These are phyloP conservation scores for Cyrtonyx montezumae DNA, from an alignment of 2,113 vertebrate species.

Conservation along the genomic window DNA sequence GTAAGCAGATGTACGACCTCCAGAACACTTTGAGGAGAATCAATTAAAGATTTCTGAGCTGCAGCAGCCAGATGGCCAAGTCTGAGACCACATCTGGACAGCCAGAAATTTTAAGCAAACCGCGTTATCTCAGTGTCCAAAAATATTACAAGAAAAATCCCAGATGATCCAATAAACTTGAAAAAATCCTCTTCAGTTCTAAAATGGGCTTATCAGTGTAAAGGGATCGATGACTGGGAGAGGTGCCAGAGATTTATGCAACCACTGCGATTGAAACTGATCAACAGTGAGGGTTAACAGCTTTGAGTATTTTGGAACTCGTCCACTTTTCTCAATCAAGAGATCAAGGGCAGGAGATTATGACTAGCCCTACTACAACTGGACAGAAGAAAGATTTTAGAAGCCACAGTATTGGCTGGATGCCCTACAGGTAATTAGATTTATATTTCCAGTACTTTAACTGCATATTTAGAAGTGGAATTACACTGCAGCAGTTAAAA, in stretches of 20 bases:
- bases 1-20: slow-evolving; percentile 42
- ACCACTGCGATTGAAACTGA: not conserved
- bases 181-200: slow-evolving; percentile 1
- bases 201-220: slow-evolving; percentile 1
- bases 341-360: slow-evolving; percentile 47
- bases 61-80: not conserved
- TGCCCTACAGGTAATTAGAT: not conserved
- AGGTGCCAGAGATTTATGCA: slow-evolving; percentile 54
- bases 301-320: not conserved
- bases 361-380: not conserved
- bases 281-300: slow-evolving; percentile 13
- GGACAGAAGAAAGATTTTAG: not conserved
- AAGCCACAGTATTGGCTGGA: not conserved
- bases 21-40: slow-evolving; percentile 20
- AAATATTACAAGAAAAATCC: slow-evolving; percentile 13
- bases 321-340: not conserved
- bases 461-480: not conserved
- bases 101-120: not conserved
- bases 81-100: not conserved
- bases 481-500: not conserved
- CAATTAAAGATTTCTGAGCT: not conserved
- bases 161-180: not conserved
- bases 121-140: not conserved
- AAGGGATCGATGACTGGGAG: slow-evolving; percentile 17
- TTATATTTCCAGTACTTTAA: not conserved